A percentile compares a stretch with the other conserved stretches of the same genome.
phyloP scores from a whole-genome alignment of 2,113 vertebrate genomes.

The Patagioenas fasciata region DNA sequence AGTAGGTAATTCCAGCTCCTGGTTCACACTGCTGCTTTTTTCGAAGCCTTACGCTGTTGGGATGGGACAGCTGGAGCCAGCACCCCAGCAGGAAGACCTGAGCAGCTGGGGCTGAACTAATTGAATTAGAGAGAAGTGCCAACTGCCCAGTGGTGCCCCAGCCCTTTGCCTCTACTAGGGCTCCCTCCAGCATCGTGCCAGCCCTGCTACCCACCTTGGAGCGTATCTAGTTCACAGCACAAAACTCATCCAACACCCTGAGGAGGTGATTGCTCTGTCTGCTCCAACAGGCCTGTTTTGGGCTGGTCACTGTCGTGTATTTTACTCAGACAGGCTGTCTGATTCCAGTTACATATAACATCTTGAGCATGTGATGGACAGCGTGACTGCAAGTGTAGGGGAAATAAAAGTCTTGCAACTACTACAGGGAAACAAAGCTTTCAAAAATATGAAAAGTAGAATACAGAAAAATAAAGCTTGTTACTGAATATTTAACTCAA shows the following conservation, averaged over 20 bases:
- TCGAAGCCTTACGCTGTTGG: neutral
- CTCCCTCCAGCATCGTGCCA: neutral
- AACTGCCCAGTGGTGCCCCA: fast-evolving
- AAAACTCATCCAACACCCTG: neutral
- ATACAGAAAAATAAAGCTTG: fast-evolving
- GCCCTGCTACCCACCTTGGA: neutral
- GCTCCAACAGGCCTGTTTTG: neutral
- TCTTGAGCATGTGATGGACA: neutral
- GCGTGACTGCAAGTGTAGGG: neutral
- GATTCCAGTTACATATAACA: neutral
- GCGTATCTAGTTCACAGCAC: neutral
- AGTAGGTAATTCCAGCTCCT: neutral
- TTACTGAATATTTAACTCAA: neutral
- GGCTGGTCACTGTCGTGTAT: neutral
- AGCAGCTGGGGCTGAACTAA: neutral
- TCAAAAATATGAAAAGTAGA: neutral
- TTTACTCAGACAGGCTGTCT: neutral
- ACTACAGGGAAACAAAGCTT: neutral
- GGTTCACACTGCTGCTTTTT: neutral
- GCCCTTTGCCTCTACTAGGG: neutral
- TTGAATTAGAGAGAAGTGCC: neutral
- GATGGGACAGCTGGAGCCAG: fast-evolving
- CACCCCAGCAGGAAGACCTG: neutral
- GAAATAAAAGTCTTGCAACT: neutral
- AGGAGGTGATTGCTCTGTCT: neutral